Percentiles rank a stretch among this genome's conserved stretches.
Conservation (phyloP, 2,113 vertebrate species). For the Tonatia bakeri region DNA sequence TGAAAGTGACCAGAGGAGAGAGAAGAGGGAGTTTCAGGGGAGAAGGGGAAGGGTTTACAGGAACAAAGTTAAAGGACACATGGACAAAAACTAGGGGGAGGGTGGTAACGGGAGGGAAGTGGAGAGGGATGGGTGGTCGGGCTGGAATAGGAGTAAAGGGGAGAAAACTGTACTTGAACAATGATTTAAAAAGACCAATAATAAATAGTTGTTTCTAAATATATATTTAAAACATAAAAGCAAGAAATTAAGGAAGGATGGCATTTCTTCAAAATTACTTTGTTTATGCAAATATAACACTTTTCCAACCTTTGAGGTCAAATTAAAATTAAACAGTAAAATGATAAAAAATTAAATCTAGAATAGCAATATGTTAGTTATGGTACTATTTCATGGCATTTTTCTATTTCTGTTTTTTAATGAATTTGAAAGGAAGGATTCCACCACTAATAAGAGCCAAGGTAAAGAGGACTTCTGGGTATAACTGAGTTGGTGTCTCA, state of each 20-base stretch:
- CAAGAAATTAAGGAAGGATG: not conserved
- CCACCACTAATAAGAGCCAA: not conserved
- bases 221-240: not conserved
- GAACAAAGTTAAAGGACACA: too few species aligned
- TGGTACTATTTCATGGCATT: not conserved
- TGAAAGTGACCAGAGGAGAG: too few species aligned
- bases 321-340: not conserved
- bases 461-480: not conserved
- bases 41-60: too few species aligned
- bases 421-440: not conserved
- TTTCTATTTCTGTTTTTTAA: not conserved
- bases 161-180: too few species aligned
- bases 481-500: not conserved
- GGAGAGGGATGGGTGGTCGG: too few species aligned
- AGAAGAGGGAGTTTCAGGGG: too few species aligned
- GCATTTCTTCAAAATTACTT: not conserved
- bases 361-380: not conserved
- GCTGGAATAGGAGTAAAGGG: too few species aligned
- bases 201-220: too few species aligned
- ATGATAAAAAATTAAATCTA: not conserved
- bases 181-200: too few species aligned
- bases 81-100: too few species aligned
- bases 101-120: too few species aligned
- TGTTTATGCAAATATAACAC: not conserved
- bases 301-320: not conserved